phyloP scores from a whole-genome alignment of 2,888 invertebrate species.

The Yponomeuta malinellus region DNA sequence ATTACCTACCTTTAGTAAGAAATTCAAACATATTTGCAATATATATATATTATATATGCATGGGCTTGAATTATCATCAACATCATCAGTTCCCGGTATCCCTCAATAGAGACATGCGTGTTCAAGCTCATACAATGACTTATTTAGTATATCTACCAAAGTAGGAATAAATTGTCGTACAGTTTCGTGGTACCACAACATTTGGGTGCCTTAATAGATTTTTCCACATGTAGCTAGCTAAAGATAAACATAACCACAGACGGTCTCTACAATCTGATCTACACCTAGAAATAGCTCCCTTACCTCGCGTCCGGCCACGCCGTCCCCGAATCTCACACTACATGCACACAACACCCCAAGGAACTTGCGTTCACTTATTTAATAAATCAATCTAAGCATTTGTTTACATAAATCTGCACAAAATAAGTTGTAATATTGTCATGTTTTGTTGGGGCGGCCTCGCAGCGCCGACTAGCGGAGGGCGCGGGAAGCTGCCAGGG shows the following conservation, averaged over 20 bases:
- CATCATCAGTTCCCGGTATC: too few relatives aligned
- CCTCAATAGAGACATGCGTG: too few relatives aligned
- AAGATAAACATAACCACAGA: not conserved
- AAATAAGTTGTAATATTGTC: conserved; percentile 48
- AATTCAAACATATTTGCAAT: too few relatives aligned
- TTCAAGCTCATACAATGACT: too few relatives aligned
- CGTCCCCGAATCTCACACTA: conserved; percentile 13
- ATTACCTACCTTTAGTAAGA: too few relatives aligned
- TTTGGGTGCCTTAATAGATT: not conserved
- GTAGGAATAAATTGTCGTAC: too few relatives aligned
- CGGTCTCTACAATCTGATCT: not conserved
- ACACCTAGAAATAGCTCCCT: conserved; percentile 13
- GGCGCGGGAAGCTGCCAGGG: conserved; percentile 38
- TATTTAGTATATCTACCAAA: too few relatives aligned
- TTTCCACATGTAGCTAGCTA: not conserved
- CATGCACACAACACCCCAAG: conserved; percentile 34
- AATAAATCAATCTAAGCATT: conserved; percentile 45
- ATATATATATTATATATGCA: too few relatives aligned
- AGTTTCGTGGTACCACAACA: not conserved
- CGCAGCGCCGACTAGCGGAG: conserved; percentile 69
- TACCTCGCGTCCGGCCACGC: conserved; percentile 20
- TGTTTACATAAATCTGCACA: conserved; percentile 62
- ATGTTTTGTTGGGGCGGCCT: conserved; percentile 64
- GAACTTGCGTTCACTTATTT: conserved; percentile 29
- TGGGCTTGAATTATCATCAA: too few relatives aligned